These are phyloP conservation scores for Candoia aspera DNA, from an alignment of 2,113 vertebrate genomes.

Conservation along the genomic window DNA sequence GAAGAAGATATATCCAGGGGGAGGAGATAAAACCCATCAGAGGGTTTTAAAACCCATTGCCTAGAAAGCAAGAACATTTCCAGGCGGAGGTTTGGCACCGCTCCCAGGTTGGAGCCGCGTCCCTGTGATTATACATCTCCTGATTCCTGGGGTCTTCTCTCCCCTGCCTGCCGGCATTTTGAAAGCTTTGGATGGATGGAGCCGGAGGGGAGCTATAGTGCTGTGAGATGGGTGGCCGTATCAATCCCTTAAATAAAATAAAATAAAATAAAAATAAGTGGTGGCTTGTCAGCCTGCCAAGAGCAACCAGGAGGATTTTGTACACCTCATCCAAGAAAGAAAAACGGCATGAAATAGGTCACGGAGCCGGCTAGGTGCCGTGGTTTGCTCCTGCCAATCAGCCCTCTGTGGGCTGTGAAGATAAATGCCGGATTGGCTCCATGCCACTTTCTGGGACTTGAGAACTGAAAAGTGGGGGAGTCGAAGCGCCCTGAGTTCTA, in stretches of 20 bases:
- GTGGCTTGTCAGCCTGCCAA: background rate
- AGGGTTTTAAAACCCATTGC: no score
- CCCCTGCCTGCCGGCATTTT: background rate
- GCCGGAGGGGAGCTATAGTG: background rate
- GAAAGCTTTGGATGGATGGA: background rate
- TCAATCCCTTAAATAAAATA: background rate
- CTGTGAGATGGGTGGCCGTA: background rate
- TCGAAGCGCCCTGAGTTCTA: background rate
- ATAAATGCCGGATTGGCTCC: background rate
- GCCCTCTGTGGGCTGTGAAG: background rate
- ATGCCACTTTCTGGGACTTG: background rate
- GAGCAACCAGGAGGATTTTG: background rate
- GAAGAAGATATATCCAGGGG: background rate
- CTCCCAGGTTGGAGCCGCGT: background rate
- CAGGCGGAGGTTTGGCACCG: background rate
- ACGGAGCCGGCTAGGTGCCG: background rate
- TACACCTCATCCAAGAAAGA: background rate
- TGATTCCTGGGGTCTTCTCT: background rate
- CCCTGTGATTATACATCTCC: background rate
- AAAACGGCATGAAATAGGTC: background rate
- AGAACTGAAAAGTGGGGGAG: background rate
- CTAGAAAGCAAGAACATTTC: background rate
- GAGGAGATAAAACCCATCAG: background rate
- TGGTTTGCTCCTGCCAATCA: background rate
- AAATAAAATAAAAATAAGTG: background rate